Conservation (phyloP, 2,113 vertebrate species). For the Ammodytes dubius region DNA sequence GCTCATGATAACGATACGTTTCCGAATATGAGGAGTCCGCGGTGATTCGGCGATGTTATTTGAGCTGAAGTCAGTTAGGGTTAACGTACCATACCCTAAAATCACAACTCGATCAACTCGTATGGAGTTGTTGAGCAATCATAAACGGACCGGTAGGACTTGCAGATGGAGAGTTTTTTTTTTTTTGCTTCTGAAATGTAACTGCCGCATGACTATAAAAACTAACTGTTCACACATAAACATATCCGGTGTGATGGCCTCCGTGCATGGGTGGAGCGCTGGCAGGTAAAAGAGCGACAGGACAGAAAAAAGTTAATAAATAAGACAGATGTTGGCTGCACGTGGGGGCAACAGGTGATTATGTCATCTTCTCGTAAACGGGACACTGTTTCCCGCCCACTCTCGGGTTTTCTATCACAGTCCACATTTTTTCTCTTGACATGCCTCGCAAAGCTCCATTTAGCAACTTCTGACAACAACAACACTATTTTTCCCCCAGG, state of each 20-base stretch:
- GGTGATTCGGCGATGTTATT: too few relatives aligned
- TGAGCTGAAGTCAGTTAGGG: too few relatives aligned
- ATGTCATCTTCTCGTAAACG: constrained; percentile 74
- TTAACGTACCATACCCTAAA: too few relatives aligned
- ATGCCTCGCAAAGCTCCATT: not conserved
- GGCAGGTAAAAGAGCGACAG: constrained; percentile 47
- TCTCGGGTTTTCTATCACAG: constrained; percentile 17
- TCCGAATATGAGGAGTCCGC: too few relatives aligned
- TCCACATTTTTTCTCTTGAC: not conserved
- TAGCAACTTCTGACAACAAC: not conserved
- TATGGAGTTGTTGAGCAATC: too few relatives aligned
- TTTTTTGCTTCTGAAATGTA: not conserved
- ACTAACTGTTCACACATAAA: constrained; percentile 22
- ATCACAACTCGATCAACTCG: too few relatives aligned
- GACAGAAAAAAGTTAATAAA: constrained; percentile 41
- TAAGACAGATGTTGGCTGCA: constrained; percentile 71
- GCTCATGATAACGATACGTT: too few relatives aligned
- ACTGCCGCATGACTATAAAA: constrained; percentile 40
- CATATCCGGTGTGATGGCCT: constrained; percentile 46
- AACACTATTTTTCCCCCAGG: not conserved
- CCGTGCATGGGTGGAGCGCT: constrained; percentile 30
- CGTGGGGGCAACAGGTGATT: constrained; percentile 72
- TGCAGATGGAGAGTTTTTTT: not conserved
- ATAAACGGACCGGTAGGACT: not conserved
- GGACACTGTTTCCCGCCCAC: constrained; percentile 36